A percentile compares a stretch with the other conserved stretches of the same genome.
phyloP scores from a whole-genome alignment of 1,140 invertebrate species.

The Belonocnema kinseyi region DNA sequence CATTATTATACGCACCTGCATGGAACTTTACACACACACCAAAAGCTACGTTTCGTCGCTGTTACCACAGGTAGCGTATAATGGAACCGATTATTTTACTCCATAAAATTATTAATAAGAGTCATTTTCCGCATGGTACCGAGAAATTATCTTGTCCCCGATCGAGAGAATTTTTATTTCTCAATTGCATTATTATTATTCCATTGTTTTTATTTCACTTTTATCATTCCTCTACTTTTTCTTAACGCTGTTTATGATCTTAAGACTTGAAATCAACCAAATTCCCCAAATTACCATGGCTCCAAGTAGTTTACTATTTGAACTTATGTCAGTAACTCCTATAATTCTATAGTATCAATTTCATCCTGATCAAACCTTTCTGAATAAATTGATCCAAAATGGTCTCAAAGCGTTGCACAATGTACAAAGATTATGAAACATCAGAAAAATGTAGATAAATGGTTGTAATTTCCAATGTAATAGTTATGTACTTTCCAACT shows the following conservation, averaged over 20 bases:
- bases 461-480: too few species aligned
- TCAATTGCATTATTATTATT: conserved; percentile 18
- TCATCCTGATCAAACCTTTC: too few species aligned
- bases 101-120: conserved; percentile 58
- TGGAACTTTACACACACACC: background rate
- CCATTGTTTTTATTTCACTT: conserved; percentile 24
- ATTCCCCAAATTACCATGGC: background rate
- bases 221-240: background rate
- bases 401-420: too few species aligned
- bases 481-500: too few species aligned
- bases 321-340: background rate
- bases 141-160: conserved; percentile 56
- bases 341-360: too few species aligned
- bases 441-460: too few species aligned
- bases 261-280: conserved; percentile 1
- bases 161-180: conserved; percentile 29
- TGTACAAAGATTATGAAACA: too few species aligned
- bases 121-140: conserved; percentile 46
- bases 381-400: too few species aligned
- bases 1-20: conserved; percentile 31
- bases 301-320: background rate
- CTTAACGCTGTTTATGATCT: background rate
- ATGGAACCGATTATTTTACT: conserved; percentile 50
- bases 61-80: conserved; percentile 20
- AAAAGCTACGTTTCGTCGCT: conserved; percentile 33